These are phyloP conservation scores for Molossus molossus DNA, from an alignment of 2,797 vertebrate species.

Conservation along the genomic window DNA sequence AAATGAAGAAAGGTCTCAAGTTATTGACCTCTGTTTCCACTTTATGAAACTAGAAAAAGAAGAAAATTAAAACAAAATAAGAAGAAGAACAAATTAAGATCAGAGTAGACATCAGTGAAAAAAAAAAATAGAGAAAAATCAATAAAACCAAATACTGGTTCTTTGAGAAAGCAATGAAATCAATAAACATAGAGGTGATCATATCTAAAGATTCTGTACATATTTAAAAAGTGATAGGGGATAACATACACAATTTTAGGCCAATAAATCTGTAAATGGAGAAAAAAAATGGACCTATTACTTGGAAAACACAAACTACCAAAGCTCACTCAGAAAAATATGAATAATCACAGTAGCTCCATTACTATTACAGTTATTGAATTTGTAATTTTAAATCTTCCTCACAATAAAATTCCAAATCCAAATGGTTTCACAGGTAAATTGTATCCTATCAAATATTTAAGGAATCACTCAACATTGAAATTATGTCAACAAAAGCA, in stretches of 20 bases:
- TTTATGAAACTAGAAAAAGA: constrained; percentile 19
- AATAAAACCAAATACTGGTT: too few species aligned
- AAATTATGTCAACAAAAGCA: constrained; percentile 16
- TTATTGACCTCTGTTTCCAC: not conserved
- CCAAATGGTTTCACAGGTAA: not conserved
- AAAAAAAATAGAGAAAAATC: too few species aligned
- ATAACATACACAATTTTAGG: constrained; percentile 9
- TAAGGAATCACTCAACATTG: not conserved
- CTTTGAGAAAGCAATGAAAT: too few species aligned
- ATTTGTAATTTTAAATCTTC: constrained; percentile 9
- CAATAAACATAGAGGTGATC: too few species aligned
- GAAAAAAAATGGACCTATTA: not conserved
- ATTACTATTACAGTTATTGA: not conserved
- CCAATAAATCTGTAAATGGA: not conserved
- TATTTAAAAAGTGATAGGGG: not conserved
- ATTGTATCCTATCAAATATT: not conserved
- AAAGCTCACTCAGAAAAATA: constrained; percentile 19
- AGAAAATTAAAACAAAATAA: too few species aligned
- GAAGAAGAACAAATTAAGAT: not conserved
- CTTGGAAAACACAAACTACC: constrained; percentile 26
- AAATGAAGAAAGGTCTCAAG: constrained; percentile 17
- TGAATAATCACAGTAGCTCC: not conserved
- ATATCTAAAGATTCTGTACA: not conserved
- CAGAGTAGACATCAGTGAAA: not conserved
- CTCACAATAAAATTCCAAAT: not conserved